Evolutionary conservation across 2,113 vertebrate genomes (phyloP).

Genomic region (Microtus richardsoni): DNA sequence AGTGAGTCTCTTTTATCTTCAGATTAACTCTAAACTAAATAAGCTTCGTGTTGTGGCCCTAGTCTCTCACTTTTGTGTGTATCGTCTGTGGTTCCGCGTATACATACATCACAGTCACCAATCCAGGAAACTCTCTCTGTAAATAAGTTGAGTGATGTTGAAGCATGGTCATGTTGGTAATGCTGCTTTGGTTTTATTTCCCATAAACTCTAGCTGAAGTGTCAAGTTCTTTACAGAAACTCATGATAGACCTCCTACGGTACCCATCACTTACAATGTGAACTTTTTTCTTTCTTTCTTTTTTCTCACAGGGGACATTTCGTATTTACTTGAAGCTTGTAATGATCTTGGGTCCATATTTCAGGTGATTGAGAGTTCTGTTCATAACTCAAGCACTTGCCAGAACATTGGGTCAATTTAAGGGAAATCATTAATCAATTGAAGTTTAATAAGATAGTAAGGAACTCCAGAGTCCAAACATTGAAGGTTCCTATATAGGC

Average conservation of each 20-base stretch:
- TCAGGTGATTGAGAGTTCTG: neutral
- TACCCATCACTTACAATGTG: accelerated
- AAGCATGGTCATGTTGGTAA: neutral
- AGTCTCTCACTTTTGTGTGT: neutral
- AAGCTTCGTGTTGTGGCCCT: neutral
- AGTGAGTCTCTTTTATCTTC: neutral
- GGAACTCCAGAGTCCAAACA: neutral
- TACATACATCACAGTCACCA: neutral
- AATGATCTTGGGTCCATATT: neutral
- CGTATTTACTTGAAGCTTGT: neutral
- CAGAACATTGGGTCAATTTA: neutral
- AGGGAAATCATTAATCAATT: neutral
- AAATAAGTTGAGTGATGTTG: neutral
- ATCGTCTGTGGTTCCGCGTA: too few relatives aligned
- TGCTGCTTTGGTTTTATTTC: neutral
- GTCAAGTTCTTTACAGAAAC: neutral
- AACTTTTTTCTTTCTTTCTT: too few relatives aligned
- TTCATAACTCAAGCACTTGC: neutral
- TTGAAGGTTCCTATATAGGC: neutral
- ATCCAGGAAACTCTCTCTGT: neutral
- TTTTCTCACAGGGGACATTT: neutral
- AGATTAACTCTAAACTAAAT: neutral
- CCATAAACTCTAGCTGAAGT: neutral
- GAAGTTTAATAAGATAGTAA: neutral
- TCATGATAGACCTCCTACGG: neutral